These are phyloP conservation scores for Caenorhabditis tropicalis DNA, from an alignment of 1,140 invertebrate species.

Conservation along the genomic window DNA sequence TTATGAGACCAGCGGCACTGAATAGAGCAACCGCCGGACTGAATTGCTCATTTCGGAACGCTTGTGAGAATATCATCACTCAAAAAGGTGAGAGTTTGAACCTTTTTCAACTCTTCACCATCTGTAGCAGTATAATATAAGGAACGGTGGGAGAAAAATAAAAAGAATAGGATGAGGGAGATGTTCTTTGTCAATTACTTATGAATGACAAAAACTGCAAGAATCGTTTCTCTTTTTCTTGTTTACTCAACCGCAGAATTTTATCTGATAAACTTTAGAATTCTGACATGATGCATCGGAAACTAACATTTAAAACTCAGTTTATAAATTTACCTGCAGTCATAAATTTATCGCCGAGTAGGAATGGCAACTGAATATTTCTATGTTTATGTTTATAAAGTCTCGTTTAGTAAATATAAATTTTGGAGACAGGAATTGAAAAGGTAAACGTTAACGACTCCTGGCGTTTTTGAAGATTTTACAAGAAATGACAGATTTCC, in stretches of 20 bases:
- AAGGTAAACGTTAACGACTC: too few relatives aligned
- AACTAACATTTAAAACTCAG: too few relatives aligned
- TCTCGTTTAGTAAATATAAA: neutral
- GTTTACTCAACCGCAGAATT: too few relatives aligned
- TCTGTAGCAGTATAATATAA: constrained; percentile 5
- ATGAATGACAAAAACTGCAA: constrained; percentile 12
- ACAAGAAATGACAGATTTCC: too few relatives aligned
- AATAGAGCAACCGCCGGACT: constrained; percentile 65
- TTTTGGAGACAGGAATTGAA: too few relatives aligned
- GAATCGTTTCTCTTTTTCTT: too few relatives aligned
- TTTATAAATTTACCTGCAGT: neutral
- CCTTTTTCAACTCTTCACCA: neutral
- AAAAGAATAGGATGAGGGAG: neutral
- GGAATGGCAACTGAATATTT: neutral
- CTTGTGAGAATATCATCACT: constrained; percentile 62
- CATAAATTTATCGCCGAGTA: neutral
- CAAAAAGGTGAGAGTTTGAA: neutral
- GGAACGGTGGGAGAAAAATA: neutral
- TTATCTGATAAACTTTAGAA: too few relatives aligned
- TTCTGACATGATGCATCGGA: too few relatives aligned
- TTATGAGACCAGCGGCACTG: constrained; percentile 62
- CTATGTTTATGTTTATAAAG: neutral
- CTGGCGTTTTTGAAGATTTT: too few relatives aligned
- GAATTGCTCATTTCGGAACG: constrained; percentile 64
- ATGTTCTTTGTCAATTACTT: constrained; percentile 12